Percentiles rank a stretch among this genome's conserved stretches.
Conservation (phyloP, 1,140 invertebrate genomes). For the Bicyclus anynana region DNA sequence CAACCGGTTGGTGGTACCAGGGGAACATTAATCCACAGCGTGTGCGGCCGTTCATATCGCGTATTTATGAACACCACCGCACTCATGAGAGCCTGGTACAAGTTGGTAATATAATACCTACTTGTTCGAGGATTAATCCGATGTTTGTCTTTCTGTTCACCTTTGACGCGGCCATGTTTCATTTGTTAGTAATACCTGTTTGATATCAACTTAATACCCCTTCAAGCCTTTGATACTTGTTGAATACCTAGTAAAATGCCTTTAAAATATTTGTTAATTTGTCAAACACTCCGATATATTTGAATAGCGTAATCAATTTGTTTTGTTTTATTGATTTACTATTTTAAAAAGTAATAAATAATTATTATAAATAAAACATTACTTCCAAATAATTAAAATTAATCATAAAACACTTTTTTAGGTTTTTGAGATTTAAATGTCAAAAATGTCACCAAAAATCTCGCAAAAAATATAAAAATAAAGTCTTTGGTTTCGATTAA, state of each 20-base stretch:
- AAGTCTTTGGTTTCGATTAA: background rate
- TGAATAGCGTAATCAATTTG: too few species aligned
- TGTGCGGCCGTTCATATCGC: constrained; percentile 58
- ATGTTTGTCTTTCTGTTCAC: constrained; percentile 19
- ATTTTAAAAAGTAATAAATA: too few species aligned
- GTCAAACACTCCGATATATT: too few species aligned
- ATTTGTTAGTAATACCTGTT: constrained; percentile 9
- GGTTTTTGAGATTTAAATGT: too few species aligned
- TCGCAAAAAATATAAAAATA: background rate
- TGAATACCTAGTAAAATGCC: too few species aligned
- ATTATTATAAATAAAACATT: too few species aligned
- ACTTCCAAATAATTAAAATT: too few species aligned
- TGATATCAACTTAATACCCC: constrained; percentile 7
- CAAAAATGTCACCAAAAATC: too few species aligned
- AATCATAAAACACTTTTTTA: too few species aligned
- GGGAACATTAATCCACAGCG: constrained; percentile 53
- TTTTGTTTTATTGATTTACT: too few species aligned
- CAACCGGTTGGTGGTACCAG: constrained; percentile 47
- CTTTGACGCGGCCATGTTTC: constrained; percentile 23
- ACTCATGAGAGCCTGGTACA: constrained; percentile 18
- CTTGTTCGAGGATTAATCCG: constrained; percentile 17
- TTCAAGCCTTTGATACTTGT: too few species aligned
- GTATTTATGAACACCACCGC: constrained; percentile 66
- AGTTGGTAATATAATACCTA: constrained; percentile 19
- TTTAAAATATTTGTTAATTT: too few species aligned